Percentiles rank a stretch among this genome's conserved stretches.
Conservation (phyloP, 2,888 invertebrate genomes). For the Drosophila paracracens region DNA sequence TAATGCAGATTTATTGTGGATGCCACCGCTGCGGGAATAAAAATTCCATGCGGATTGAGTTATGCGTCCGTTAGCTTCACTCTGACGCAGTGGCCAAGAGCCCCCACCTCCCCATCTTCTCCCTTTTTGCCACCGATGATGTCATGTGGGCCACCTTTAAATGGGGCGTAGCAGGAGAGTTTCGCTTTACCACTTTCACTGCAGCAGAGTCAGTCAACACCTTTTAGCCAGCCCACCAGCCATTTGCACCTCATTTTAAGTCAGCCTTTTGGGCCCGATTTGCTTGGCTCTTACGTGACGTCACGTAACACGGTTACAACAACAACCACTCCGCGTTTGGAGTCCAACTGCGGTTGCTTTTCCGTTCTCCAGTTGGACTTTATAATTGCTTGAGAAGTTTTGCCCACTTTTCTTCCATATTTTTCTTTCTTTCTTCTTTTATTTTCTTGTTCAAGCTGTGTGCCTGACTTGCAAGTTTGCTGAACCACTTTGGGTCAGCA, state of each 20-base stretch:
- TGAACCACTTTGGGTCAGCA: conserved; percentile 62
- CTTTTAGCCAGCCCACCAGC: conserved; percentile 9
- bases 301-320: conserved; percentile 45
- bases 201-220: conserved; percentile 49
- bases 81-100: conserved; percentile 55
- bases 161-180: conserved; percentile 26
- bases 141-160: conserved; percentile 48
- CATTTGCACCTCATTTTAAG: conserved; percentile 57
- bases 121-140: conserved; percentile 43
- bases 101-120: not conserved
- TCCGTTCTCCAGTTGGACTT: conserved; percentile 46
- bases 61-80: conserved; percentile 77
- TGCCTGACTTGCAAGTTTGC: conserved; percentile 47
- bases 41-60: conserved; percentile 79
- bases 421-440: not conserved
- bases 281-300: conserved; percentile 58
- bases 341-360: conserved; percentile 25
- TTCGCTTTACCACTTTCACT: conserved; percentile 70
- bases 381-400: conserved; percentile 71
- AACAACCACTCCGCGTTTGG: conserved; percentile 6
- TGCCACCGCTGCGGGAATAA: conserved; percentile 78
- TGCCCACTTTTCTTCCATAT: conserved; percentile 33
- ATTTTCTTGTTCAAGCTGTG: not conserved
- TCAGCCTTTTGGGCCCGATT: conserved; percentile 10
- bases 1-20: conserved; percentile 79